Conservation (phyloP, 2,113 vertebrate species). For the Enhydra lutris region DNA sequence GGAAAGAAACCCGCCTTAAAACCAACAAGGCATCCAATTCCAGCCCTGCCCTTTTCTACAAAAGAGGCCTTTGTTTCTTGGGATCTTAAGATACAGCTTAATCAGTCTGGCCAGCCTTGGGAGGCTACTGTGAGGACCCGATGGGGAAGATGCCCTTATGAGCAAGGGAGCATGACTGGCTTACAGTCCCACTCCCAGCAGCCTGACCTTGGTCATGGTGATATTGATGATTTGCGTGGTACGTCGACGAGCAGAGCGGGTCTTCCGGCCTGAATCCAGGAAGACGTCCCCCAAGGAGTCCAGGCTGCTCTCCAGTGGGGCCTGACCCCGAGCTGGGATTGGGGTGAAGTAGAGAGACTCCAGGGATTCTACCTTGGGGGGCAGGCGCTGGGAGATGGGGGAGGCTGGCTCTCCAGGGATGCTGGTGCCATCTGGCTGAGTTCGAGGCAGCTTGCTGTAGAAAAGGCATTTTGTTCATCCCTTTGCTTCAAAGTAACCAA, state of each 20-base stretch:
- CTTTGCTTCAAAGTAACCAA: background rate
- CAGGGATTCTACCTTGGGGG: slow-evolving; percentile 83
- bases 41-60: background rate
- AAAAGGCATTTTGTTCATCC: background rate
- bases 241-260: slow-evolving; percentile 85
- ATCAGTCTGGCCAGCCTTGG: background rate
- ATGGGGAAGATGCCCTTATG: background rate
- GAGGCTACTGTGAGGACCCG: background rate
- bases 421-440: slow-evolving; percentile 80
- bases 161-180: background rate
- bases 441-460: slow-evolving; percentile 80
- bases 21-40: background rate
- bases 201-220: slow-evolving; percentile 90
- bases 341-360: slow-evolving; percentile 94
- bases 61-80: background rate
- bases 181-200: background rate
- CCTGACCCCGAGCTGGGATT: slow-evolving; percentile 75
- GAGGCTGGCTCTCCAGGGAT: slow-evolving; percentile 82
- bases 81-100: background rate
- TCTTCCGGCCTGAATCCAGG: slow-evolving; percentile 81
- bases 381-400: slow-evolving; percentile 77
- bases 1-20: background rate
- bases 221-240: slow-evolving; percentile 92
- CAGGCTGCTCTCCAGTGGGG: slow-evolving; percentile 81
- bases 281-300: slow-evolving; percentile 77